A percentile compares a stretch with the other conserved stretches of the same genome.
phyloP scores from a whole-genome alignment of 2,113 vertebrate species.

The Nesoenas mayeri region DNA sequence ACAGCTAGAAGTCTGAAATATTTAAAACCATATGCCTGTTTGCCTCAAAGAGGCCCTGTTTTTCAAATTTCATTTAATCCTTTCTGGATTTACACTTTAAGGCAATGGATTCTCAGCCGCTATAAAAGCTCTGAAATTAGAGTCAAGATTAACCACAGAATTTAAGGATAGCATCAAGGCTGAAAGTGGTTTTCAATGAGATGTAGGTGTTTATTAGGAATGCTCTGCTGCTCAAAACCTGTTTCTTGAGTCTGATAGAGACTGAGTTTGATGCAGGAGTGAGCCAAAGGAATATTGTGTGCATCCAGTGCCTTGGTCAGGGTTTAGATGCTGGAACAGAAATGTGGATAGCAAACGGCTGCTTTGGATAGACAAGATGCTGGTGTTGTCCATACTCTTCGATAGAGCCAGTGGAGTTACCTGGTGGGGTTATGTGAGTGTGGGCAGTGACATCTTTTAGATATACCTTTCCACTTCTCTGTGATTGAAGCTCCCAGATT shows the following conservation, averaged over 20 bases:
- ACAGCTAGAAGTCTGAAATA: constrained; percentile 65
- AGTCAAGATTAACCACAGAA: constrained; percentile 46
- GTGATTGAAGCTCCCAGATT: background rate
- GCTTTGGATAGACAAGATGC: background rate
- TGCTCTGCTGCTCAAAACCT: background rate
- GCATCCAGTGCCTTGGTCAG: background rate
- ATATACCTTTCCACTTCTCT: background rate
- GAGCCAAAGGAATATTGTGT: background rate
- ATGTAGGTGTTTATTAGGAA: constrained; percentile 37
- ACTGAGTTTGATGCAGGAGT: background rate
- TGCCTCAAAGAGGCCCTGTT: constrained; percentile 24
- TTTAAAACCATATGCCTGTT: constrained; percentile 59
- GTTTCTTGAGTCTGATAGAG: background rate
- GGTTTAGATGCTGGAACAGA: background rate
- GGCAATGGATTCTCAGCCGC: constrained; percentile 41
- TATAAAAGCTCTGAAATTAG: constrained; percentile 39
- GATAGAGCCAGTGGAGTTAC: background rate
- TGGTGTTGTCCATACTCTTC: background rate
- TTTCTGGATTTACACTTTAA: constrained; percentile 54
- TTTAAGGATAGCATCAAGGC: background rate
- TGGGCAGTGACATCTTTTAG: background rate
- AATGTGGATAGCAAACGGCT: rapidly evolving
- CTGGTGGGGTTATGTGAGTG: rapidly evolving
- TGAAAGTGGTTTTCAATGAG: constrained; percentile 29
- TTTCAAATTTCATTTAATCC: constrained; percentile 45